Base-by-base conservation (phyloP, 92 coral and sea anemone genomes). In the Parazoanthus darwini region DNA sequence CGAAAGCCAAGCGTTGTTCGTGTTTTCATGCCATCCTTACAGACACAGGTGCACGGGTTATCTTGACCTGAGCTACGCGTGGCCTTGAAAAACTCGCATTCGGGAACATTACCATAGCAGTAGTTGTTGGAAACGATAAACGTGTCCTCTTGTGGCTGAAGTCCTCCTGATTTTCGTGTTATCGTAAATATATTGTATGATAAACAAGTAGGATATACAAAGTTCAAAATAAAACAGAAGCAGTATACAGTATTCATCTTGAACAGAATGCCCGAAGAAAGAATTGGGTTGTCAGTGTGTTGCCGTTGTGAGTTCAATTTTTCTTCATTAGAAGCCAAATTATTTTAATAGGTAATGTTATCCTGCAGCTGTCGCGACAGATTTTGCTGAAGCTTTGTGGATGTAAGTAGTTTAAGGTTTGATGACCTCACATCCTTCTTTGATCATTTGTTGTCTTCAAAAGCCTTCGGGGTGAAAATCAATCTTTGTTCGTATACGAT, bases 381-480 rank as follows among this genome's bases (percentile, higher is more conserved):
- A 74, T 22, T 50, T 3, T 15, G 63, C 78, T 84, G 39, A 71
- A 84, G 79, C 87, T 43, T 71, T 44, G 58, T 10, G 46, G n/a
- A 59, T 80, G 22, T 44, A 71, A 48, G 67, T 11, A 71, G 87
- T 71, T 84, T 84, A 71, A 11, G 48, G 63, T 14, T 48, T 43
- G 43, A 80, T 84, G 87, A 84, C 79, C 33, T 84, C 79, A 84
- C 37, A 71, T 84, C 87, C 79, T 84, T 9, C 71, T 81, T 67
- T 29, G 26, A 22, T 44, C 50, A 20, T 3, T 44, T 25, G 6
- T 71, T 70, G 65, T 84, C 68, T 33, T 84, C 44, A 25, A 84
- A 33, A 66, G 33, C 87, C 66, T 72, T 29, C 70, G 68, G 87
- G 44, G 66, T 39, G 35, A 48, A 72, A 72, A 33, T 80, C 26